Percentiles rank a stretch among this genome's conserved stretches.
Conservation (phyloP, 2,113 vertebrate species). For the Cololabis saira region DNA sequence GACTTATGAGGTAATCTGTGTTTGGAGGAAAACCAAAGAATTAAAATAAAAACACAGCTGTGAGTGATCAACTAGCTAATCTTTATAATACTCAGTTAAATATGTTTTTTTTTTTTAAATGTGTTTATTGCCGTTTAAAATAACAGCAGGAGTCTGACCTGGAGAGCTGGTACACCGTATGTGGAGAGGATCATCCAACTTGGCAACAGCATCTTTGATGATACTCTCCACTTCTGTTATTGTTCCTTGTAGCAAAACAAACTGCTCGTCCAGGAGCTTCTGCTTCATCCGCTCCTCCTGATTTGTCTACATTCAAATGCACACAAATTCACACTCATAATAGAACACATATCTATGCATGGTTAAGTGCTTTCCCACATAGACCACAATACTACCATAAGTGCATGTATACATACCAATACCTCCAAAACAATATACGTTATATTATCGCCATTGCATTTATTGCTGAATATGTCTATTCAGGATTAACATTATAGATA, state of each 20-base stretch:
- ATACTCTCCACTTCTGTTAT: conserved; percentile 88
- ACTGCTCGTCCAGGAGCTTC: conserved; percentile 92
- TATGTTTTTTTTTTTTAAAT: background rate
- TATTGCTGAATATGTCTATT: too few relatives aligned
- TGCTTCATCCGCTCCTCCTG: conserved; percentile 87
- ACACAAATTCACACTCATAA: background rate
- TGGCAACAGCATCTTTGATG: conserved; percentile 87
- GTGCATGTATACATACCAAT: too few relatives aligned
- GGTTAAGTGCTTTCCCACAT: background rate
- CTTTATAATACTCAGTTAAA: background rate
- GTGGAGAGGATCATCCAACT: conserved; percentile 92
- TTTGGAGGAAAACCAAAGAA: conserved; percentile 29
- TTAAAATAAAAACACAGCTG: background rate
- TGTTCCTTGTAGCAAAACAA: conserved; percentile 84
- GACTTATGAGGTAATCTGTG: conserved; percentile 92
- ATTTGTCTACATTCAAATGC: conserved; percentile 74
- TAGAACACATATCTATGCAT: background rate
- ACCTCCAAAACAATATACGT: too few relatives aligned
- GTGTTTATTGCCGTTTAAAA: background rate
- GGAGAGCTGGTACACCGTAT: conserved; percentile 96
- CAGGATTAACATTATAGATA: too few relatives aligned
- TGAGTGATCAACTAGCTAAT: background rate
- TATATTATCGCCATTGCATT: too few relatives aligned
- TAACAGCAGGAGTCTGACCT: conserved; percentile 73
- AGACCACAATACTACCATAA: too few relatives aligned